A percentile compares a stretch with the other conserved stretches of the same genome.
These are phyloP conservation scores for Dyspetes luteomarginatus DNA, from an alignment of 2,888 invertebrate genomes.

Conservation along the genomic window DNA sequence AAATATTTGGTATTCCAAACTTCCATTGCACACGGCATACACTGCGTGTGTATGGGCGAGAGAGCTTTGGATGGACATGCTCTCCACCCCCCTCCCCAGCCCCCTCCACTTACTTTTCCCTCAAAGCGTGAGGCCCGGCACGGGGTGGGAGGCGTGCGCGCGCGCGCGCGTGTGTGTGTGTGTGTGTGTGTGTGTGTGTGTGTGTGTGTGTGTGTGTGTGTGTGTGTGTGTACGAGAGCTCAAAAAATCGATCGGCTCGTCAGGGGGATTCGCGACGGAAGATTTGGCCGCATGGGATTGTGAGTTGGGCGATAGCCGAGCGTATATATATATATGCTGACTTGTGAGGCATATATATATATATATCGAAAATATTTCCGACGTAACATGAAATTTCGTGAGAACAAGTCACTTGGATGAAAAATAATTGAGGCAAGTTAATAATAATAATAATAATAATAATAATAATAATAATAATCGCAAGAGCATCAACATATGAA, in stretches of 20 bases:
- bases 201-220: not conserved
- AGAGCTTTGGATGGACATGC: not conserved
- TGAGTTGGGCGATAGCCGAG: constrained; percentile 2
- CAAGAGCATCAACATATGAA: no score
- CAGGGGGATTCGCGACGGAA: constrained; percentile 6
- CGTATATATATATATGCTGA: not conserved
- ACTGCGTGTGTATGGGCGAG: constrained; percentile 15
- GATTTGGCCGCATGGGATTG: not conserved
- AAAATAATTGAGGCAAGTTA: no score
- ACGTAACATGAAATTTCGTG: no score
- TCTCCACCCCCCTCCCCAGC: not conserved
- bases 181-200: not conserved
- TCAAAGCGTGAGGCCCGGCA: not conserved
- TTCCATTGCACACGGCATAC: constrained; percentile 24
- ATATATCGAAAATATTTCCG: no score
- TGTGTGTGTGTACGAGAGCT: constrained; percentile 13
- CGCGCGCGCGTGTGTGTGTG: no score
- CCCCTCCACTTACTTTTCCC: not conserved
- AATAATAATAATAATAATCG: no score
- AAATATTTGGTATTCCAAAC: constrained; percentile 55
- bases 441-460: no score
- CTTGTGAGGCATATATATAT: no score
- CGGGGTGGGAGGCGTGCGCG: not conserved
- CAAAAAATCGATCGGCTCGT: constrained; percentile 53
- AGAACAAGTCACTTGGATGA: no score